Evolutionary conservation across 2,888 invertebrate genomes (phyloP).

Genomic region (Eledona agricola): DNA sequence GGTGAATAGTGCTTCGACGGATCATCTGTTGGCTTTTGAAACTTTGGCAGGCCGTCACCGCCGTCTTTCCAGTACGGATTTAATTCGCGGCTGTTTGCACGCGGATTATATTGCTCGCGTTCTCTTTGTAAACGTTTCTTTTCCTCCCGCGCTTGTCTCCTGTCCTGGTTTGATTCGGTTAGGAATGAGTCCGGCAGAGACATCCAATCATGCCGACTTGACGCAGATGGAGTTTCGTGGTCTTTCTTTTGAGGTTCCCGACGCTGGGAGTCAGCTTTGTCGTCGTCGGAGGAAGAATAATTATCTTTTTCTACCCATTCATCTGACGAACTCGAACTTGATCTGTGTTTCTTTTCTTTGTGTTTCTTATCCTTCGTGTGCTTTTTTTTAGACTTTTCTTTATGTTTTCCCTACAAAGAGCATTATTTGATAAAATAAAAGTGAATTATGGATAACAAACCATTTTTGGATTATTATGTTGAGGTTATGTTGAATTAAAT

Average conservation of each 20-base stretch:
- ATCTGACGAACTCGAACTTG: constrained; percentile 57
- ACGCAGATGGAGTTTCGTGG: constrained; percentile 41
- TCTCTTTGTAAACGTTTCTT: constrained; percentile 66
- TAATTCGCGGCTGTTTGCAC: constrained; percentile 78
- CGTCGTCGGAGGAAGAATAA: constrained; percentile 12
- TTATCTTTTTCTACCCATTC: constrained; percentile 71
- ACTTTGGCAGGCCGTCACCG: constrained; percentile 81
- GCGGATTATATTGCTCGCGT: constrained; percentile 72
- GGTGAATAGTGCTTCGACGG: constrained; percentile 50
- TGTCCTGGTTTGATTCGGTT: constrained; percentile 60
- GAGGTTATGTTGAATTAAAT: constrained; percentile 31
- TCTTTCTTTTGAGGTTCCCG: constrained; percentile 34
- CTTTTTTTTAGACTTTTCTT: constrained; percentile 45
- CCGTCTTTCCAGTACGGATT: constrained; percentile 95
- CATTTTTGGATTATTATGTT: constrained; percentile 10
- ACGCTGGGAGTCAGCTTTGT: constrained; percentile 3
- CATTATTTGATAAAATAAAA: constrained; percentile 7
- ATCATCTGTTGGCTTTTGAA: constrained; percentile 63
- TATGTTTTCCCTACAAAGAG: constrained; percentile 51
- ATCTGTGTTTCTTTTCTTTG: constrained; percentile 57
- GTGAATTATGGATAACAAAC: constrained; percentile 13
- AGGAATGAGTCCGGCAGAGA: constrained; percentile 66
- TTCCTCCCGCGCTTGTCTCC: constrained; percentile 62
- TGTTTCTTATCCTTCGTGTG: constrained; percentile 61
- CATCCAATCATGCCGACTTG: constrained; percentile 74